A percentile compares a stretch with the other conserved stretches of the same genome.
phyloP scores from a whole-genome alignment of 2,888 invertebrate species.

The Asteroscopus sphinx region DNA sequence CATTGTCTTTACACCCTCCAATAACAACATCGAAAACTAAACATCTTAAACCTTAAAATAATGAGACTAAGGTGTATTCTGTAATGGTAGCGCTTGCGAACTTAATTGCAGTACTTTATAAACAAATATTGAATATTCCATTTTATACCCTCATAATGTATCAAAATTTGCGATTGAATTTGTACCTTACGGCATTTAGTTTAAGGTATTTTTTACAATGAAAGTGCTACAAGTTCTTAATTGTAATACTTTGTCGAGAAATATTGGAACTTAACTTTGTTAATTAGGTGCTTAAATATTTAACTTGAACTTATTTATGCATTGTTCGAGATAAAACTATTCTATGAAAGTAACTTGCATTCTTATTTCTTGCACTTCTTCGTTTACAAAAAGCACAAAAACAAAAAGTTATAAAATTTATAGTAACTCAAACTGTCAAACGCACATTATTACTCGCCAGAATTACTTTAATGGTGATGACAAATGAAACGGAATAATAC shows the following conservation, averaged over 20 bases:
- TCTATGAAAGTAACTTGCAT: conserved; percentile 7
- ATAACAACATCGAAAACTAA: neutral
- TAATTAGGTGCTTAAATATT: conserved; percentile 50
- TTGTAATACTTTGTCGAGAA: conserved; percentile 41
- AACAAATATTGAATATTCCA: conserved; percentile 51
- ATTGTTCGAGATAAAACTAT: conserved; percentile 34
- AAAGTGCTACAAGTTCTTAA: conserved; percentile 21
- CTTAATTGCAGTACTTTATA: conserved; percentile 40
- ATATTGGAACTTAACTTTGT: conserved; percentile 49
- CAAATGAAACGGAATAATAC: too few relatives aligned
- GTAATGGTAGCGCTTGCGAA: neutral
- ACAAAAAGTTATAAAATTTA: too few relatives aligned
- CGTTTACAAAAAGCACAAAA: too few relatives aligned
- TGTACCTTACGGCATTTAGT: neutral
- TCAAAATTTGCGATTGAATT: conserved; percentile 2
- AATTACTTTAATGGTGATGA: too few relatives aligned
- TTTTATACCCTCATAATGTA: conserved; percentile 31
- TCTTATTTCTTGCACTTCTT: conserved; percentile 6
- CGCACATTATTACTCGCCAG: too few relatives aligned
- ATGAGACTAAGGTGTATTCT: neutral
- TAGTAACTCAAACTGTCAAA: too few relatives aligned
- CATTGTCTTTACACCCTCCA: conserved; percentile 55
- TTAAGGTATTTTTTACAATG: conserved; percentile 22
- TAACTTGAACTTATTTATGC: conserved; percentile 33
- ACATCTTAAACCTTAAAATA: neutral